Evolutionary conservation across 2,797 vertebrate species (phyloP).

Genomic region (Cirrhinus molitorella): DNA sequence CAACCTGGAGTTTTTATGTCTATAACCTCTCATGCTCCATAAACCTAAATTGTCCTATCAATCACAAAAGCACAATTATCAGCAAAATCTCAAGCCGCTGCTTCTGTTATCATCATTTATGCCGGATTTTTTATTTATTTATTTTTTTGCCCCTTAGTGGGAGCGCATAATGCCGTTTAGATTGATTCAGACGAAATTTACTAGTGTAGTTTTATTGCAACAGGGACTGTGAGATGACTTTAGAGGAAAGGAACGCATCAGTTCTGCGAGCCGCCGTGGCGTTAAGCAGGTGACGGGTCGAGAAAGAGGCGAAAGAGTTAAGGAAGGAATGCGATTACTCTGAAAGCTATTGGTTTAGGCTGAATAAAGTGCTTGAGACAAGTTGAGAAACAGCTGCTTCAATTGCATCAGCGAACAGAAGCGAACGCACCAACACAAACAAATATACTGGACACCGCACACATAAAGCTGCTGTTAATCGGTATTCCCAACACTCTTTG

Average conservation of each 20-base stretch:
- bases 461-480: conserved; percentile 8
- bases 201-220: conserved; percentile 36
- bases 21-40: conserved; percentile 34
- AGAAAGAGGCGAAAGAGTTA: conserved; percentile 29
- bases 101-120: conserved; percentile 40
- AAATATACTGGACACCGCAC: conserved; percentile 1
- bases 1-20: conserved; percentile 44
- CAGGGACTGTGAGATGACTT: conserved; percentile 25
- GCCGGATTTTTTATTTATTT: neutral
- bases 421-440: neutral
- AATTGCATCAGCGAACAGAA: conserved; percentile 43
- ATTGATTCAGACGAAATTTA: conserved; percentile 27
- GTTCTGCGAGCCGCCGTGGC: conserved; percentile 41
- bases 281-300: conserved; percentile 46
- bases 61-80: conserved; percentile 55
- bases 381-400: conserved; percentile 13
- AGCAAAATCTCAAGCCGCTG: conserved; percentile 34
- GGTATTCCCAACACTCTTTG: neutral
- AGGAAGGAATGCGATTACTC: conserved; percentile 44
- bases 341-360: conserved; percentile 48
- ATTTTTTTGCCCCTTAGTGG: neutral
- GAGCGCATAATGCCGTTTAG: conserved; percentile 12
- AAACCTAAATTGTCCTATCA: conserved; percentile 50
- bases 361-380: conserved; percentile 40
- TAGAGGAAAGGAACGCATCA: conserved; percentile 5